These are phyloP conservation scores for Gasterosteus nipponicus DNA, from an alignment of 2,113 vertebrate genomes.

Conservation along the genomic window DNA sequence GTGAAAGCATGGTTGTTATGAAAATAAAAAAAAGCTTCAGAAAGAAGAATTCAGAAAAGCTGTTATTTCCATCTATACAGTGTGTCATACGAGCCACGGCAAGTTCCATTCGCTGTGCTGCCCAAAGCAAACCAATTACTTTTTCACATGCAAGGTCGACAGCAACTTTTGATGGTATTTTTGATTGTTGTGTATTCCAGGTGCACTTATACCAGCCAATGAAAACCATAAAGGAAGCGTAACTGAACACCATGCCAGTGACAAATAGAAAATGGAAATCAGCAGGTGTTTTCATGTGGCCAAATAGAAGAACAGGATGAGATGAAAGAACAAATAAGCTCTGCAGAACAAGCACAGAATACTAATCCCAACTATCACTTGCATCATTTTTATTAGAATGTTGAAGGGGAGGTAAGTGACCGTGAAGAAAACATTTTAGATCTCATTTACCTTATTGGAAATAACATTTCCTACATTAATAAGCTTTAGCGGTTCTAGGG, in stretches of 20 bases:
- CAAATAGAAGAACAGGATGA: constrained; percentile 61
- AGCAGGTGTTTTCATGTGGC: constrained; percentile 70
- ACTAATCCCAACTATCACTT: constrained; percentile 46
- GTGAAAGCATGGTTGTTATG: constrained; percentile 32
- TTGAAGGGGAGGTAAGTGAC: constrained; percentile 45
- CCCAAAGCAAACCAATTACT: constrained; percentile 45
- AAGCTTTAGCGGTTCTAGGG: constrained; percentile 12
- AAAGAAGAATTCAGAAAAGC: constrained; percentile 47
- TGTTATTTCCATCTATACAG: constrained; percentile 37
- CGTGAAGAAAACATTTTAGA: constrained; percentile 50
- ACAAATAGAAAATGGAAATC: constrained; percentile 74
- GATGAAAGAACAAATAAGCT: constrained; percentile 57
- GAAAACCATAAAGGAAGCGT: constrained; percentile 53
- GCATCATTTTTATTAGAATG: constrained; percentile 44
- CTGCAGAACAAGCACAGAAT: constrained; percentile 49
- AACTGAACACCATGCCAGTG: constrained; percentile 45
- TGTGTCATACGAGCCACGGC: constrained; percentile 40
- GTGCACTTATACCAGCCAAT: constrained; percentile 48
- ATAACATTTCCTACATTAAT: constrained; percentile 30
- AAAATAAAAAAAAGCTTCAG: constrained; percentile 55
- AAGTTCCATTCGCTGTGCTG: constrained; percentile 16
- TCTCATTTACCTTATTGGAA: constrained; percentile 48
- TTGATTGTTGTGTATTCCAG: constrained; percentile 60
- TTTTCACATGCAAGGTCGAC: constrained; percentile 31
- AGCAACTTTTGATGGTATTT: constrained; percentile 62